Conservation (phyloP, 2,113 vertebrate species). For the Muntiacus reevesi region DNA sequence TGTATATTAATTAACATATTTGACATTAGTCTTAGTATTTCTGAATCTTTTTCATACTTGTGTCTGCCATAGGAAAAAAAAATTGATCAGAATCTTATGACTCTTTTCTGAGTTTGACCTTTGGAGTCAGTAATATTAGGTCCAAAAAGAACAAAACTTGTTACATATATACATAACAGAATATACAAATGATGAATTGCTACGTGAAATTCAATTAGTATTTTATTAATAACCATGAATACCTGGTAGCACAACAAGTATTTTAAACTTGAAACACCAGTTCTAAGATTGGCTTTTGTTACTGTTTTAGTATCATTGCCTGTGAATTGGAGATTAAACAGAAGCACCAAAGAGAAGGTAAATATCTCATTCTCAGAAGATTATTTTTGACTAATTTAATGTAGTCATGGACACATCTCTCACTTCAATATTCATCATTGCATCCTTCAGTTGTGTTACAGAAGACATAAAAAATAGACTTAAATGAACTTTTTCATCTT, state of each 20-base stretch:
- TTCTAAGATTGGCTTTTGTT: background rate
- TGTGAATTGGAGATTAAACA: background rate
- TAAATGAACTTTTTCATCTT: background rate
- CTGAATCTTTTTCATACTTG: background rate
- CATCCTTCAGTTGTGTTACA: background rate
- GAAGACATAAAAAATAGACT: background rate
- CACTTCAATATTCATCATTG: background rate
- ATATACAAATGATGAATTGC: background rate
- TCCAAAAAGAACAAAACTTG: background rate
- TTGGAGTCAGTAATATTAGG: background rate
- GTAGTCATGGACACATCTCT: background rate
- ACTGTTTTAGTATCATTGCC: background rate
- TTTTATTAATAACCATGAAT: background rate
- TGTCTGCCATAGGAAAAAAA: background rate
- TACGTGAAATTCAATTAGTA: background rate
- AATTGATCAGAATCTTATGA: background rate
- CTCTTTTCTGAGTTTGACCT: background rate
- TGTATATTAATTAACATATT: background rate
- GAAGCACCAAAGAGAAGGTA: background rate
- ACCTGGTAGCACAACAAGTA: background rate
- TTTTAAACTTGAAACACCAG: background rate
- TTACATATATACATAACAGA: background rate
- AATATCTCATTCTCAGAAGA: background rate
- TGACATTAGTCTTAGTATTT: slow-evolving; percentile 21
- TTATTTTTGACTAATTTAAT: background rate